Base-by-base conservation (phyloP, 2,888 invertebrate genomes). In the Leptinotarsa rubiginosa region DNA sequence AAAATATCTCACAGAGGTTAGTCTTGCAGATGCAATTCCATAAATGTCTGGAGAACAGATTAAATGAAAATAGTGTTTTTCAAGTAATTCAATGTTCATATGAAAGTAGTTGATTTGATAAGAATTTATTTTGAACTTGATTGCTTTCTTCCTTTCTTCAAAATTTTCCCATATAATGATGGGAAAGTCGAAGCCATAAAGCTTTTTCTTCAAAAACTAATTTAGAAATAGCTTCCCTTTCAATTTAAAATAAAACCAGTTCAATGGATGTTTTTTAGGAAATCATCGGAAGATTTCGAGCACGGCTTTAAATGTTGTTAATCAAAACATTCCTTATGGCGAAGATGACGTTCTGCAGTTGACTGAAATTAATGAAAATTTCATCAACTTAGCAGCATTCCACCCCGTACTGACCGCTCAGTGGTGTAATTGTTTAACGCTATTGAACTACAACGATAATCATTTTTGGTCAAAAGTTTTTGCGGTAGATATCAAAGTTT, bases 391-490 rank as follows among this genome's bases (percentile, higher is more conserved):
- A 47, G 88, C 89, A 2, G 87, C 88, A 70, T 88, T 89, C 2
- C 91, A 92, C 81, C 95, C 95, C 1, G 86, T 92, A 70, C 87
- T 96, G 65, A 92, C 93, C 4, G 90, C 93, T 70, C 93, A 95
- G 80, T 96, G 95, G 95, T 93, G 93, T 70, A 94, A 95, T 86
- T 87, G 96, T 56, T 89, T 96, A 80, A 93, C 93, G 7, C 89
- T 95, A 64, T 85, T 96, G 69, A 93, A 94, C 83, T 93, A 93
- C 86, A 91, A 92, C 31, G 91, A 93, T 20, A 90, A 92, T 84
- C 88, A 88, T 13, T 94, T 93, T 86, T 96, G 95, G 95, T 81
- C 84, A 0, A 73, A 73, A 64, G 77, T 85, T 72, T 78, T 86
- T 47, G 83, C 83, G 76, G 78, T 78, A 66, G 65, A 75, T 4